Evolutionary conservation across 2,888 invertebrate genomes (phyloP).

Genomic region (Unio delphinus): DNA sequence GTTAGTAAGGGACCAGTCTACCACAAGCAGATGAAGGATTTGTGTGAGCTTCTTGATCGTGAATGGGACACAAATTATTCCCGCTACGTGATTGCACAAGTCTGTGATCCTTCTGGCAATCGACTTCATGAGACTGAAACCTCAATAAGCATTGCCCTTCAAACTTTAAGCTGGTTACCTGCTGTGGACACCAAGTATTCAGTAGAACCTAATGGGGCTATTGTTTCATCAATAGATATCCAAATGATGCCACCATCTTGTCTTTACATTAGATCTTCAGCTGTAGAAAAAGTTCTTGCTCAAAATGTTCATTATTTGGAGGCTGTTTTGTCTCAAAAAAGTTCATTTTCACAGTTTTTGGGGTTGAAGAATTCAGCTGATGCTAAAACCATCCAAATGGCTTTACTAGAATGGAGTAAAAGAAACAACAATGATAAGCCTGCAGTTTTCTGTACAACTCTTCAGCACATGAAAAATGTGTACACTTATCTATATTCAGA

Average conservation of each 20-base stretch:
- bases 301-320: constrained; percentile 52
- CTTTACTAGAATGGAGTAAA: constrained; percentile 48
- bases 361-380: constrained; percentile 37
- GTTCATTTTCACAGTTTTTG: constrained; percentile 44
- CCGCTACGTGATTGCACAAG: constrained; percentile 17
- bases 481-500: constrained; percentile 51
- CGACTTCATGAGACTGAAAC: constrained; percentile 30
- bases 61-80: constrained; percentile 41
- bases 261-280: constrained; percentile 16
- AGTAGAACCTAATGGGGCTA: constrained; percentile 1
- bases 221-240: constrained; percentile 2
- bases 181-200: constrained; percentile 21
- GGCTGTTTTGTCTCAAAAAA: constrained; percentile 18
- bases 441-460: constrained; percentile 36
- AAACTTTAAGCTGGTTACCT: constrained; percentile 52
- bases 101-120: constrained; percentile 20
- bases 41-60: constrained; percentile 37
- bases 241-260: constrained; percentile 13
- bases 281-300: constrained; percentile 38
- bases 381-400: constrained; percentile 25
- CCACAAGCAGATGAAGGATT: constrained; percentile 43
- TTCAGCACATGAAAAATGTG: constrained; percentile 47
- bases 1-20: constrained; percentile 2
- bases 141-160: constrained; percentile 52
- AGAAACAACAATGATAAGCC: constrained; percentile 27